phyloP scores from a whole-genome alignment of 2,797 vertebrate genomes.

The Phylloscopus collybita region DNA sequence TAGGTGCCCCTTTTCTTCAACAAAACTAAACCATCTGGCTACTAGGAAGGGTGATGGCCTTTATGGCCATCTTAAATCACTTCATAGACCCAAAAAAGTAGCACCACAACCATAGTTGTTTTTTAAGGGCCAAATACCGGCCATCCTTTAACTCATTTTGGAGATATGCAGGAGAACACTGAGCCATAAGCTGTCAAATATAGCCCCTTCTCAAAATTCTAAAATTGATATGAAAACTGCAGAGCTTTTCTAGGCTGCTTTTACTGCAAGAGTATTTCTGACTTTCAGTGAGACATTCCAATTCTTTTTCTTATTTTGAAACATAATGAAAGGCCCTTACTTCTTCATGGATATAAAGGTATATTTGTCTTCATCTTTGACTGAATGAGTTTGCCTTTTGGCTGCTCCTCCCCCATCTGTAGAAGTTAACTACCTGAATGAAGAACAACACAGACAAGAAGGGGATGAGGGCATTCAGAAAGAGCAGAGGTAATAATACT shows the following conservation, averaged over 20 bases:
- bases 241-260: background rate
- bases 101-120: background rate
- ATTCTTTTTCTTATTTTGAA: background rate
- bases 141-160: background rate
- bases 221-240: background rate
- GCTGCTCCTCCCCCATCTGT: background rate
- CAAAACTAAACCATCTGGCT: background rate
- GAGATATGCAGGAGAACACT: background rate
- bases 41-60: background rate
- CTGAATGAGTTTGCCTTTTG: background rate
- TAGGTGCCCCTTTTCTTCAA: background rate
- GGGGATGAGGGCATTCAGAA: background rate
- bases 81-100: background rate
- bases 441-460: background rate
- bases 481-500: background rate
- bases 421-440: background rate
- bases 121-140: background rate
- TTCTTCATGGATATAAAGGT: background rate
- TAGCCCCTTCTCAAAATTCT: background rate
- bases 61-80: fast-evolving
- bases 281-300: background rate
- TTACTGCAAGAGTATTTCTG: background rate
- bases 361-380: background rate
- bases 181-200: background rate
- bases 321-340: background rate